These are phyloP conservation scores for Noctuana brunneofusca DNA, from an alignment of 2,888 invertebrate genomes.

Conservation along the genomic window DNA sequence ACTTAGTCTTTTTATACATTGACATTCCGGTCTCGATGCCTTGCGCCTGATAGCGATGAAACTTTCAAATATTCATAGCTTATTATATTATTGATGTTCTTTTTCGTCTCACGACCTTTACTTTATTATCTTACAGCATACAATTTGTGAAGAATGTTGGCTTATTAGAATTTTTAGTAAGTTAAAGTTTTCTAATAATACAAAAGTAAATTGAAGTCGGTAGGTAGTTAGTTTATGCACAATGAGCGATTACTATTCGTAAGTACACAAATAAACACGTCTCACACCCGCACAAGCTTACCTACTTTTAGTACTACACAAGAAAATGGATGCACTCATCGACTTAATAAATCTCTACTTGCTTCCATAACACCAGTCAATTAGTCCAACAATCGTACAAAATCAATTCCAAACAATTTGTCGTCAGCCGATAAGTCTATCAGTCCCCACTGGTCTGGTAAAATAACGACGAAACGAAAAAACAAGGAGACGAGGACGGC, in stretches of 20 bases:
- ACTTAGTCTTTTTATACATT: slow-evolving; percentile 17
- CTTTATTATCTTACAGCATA: not conserved
- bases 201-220: too few relatives aligned
- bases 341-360: too few relatives aligned
- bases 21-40: slow-evolving; percentile 1
- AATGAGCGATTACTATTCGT: not conserved
- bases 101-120: slow-evolving; percentile 1
- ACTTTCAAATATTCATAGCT: slow-evolving; percentile 18
- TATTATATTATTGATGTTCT: slow-evolving; percentile 6
- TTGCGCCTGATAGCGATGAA: not conserved
- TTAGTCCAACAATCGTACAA: not conserved
- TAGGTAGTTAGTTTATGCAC: not conserved
- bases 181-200: too few relatives aligned
- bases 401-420: slow-evolving; percentile 27
- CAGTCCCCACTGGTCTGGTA: slow-evolving; percentile 7
- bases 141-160: not conserved
- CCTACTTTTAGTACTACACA: too few relatives aligned
- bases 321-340: too few relatives aligned
- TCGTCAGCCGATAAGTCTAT: slow-evolving; percentile 18
- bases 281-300: too few relatives aligned
- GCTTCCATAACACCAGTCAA: slow-evolving; percentile 10
- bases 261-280: too few relatives aligned
- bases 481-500: not conserved
- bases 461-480: slow-evolving; percentile 4
- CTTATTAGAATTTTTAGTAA: too few relatives aligned